Percentiles rank a stretch among this genome's conserved stretches.
Conservation (phyloP, 2,113 vertebrate species). For the Chloroceryle aenea region DNA sequence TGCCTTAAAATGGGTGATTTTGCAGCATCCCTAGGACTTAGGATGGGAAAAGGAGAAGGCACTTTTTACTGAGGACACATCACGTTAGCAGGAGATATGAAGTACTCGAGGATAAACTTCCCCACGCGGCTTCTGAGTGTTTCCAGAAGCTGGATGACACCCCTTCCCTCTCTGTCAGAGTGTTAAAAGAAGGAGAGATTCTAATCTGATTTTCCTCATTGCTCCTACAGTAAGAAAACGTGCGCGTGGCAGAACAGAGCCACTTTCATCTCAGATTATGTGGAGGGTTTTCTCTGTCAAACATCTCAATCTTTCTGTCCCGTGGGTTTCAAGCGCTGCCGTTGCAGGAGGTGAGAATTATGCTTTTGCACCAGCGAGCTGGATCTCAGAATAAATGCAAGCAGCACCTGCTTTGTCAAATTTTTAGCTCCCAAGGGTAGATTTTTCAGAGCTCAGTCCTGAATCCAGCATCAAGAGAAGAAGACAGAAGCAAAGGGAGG, state of each 20-base stretch:
- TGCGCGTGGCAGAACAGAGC: neutral
- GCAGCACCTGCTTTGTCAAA: constrained; percentile 9
- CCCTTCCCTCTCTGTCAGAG: neutral
- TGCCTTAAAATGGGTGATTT: neutral
- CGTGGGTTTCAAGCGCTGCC: neutral
- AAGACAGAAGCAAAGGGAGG: neutral
- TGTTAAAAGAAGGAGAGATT: neutral
- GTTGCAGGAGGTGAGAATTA: constrained; percentile 14
- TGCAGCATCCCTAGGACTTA: neutral
- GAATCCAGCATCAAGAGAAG: neutral
- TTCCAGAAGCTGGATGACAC: neutral
- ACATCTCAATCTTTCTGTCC: constrained; percentile 24
- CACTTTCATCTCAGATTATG: neutral
- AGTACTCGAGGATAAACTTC: constrained; percentile 3
- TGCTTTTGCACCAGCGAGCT: neutral
- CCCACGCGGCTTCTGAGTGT: neutral
- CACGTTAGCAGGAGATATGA: rapidly evolving
- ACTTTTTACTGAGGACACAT: neutral
- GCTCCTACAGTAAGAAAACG: neutral
- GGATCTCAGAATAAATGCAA: neutral
- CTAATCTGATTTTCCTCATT: neutral
- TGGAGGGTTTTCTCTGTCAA: neutral
- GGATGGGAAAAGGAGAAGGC: neutral
- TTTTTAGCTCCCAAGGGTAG: neutral
- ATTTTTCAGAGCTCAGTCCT: neutral